Conservation (phyloP, 2,888 invertebrate genomes). For the Diadromus collaris region DNA sequence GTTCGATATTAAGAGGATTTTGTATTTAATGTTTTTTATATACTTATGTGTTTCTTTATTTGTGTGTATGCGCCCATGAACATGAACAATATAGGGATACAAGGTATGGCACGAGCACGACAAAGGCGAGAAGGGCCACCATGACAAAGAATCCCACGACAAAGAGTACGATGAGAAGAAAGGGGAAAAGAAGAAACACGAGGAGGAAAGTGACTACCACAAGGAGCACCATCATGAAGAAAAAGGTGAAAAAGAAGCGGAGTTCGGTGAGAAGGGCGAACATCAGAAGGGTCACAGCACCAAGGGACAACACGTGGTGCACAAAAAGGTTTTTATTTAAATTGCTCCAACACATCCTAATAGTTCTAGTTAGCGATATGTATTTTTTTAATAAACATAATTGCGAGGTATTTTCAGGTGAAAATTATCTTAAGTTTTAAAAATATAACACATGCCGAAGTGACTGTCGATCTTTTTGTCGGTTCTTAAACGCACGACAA, state of each 20-base stretch:
- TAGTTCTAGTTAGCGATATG: not conserved
- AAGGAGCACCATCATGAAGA: constrained; percentile 86
- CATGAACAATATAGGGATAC: constrained; percentile 64
- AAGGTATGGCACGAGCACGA: constrained; percentile 76
- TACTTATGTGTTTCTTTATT: not conserved
- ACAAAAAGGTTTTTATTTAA: constrained; percentile 76
- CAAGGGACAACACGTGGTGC: constrained; percentile 80
- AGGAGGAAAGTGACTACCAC: constrained; percentile 85
- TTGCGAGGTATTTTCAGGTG: not conserved
- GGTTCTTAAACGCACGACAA: not conserved
- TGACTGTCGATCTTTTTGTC: not conserved
- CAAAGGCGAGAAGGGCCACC: constrained; percentile 82
- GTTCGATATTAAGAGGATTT: not conserved
- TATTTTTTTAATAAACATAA: not conserved
- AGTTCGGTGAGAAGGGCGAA: constrained; percentile 78
- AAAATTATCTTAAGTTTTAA: not conserved
- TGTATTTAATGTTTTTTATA: not conserved
- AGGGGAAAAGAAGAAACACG: constrained; percentile 84
- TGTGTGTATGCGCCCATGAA: not conserved
- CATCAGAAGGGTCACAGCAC: constrained; percentile 80
- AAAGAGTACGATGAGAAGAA: constrained; percentile 86
- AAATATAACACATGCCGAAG: not conserved
- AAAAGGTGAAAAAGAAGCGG: constrained; percentile 80
- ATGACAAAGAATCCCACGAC: constrained; percentile 86
- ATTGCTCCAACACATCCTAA: constrained; percentile 14